These are phyloP conservation scores for Cyanoramphus novaezelandiae DNA, from an alignment of 2,113 vertebrate genomes.

Conservation along the genomic window DNA sequence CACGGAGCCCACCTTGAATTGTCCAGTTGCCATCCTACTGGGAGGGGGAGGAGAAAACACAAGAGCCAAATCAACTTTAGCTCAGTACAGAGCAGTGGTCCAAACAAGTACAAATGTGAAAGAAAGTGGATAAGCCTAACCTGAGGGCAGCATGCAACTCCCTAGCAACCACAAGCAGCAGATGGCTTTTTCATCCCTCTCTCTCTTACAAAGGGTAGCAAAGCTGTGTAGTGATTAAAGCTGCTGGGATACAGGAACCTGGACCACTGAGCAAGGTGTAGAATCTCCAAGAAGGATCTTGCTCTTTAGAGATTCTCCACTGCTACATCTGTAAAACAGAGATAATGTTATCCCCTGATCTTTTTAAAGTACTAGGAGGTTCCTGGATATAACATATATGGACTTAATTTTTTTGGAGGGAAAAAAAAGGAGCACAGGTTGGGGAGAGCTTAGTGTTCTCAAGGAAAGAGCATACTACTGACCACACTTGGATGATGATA, in stretches of 20 bases:
- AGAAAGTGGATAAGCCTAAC: constrained; percentile 19
- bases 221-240: background rate
- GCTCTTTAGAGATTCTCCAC: background rate
- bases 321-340: background rate
- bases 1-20: background rate
- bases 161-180: constrained; percentile 43
- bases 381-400: background rate
- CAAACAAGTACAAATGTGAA: background rate
- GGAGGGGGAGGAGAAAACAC: background rate
- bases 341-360: background rate
- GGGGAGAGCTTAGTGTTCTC: background rate
- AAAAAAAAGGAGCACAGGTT: background rate
- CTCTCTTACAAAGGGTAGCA: background rate
- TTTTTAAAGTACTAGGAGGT: background rate
- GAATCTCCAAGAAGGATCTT: background rate
- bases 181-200: background rate
- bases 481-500: background rate
- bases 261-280: background rate
- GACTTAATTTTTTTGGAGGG: accelerated
- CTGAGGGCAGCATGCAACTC: background rate
- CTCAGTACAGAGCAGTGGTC: background rate
- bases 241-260: background rate
- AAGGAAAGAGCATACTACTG: background rate
- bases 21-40: background rate
- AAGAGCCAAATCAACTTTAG: background rate